Conservation (phyloP, 2,888 invertebrate species). For the Meghimatium bilineatum region DNA sequence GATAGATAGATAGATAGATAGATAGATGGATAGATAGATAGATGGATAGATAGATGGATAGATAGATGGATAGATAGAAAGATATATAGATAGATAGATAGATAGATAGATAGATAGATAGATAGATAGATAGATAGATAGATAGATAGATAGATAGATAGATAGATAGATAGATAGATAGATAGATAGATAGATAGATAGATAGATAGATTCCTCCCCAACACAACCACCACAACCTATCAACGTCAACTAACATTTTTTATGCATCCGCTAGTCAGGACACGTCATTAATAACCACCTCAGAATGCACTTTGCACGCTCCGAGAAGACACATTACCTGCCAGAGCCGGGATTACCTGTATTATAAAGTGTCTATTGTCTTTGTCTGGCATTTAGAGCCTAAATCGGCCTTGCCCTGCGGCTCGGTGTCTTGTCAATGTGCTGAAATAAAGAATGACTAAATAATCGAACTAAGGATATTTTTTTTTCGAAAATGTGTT, state of each 20-base stretch:
- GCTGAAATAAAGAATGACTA: background rate
- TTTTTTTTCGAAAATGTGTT: background rate
- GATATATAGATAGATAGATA: background rate
- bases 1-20: background rate
- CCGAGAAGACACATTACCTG: background rate
- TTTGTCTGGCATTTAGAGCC: background rate
- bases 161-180: no score
- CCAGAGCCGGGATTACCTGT: background rate
- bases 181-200: no score
- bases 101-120: background rate
- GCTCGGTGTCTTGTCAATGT: background rate
- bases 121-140: no score
- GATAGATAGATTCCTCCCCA: no score
- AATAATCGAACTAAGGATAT: background rate
- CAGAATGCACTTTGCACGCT: background rate
- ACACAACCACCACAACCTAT: background rate
- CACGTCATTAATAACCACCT: background rate
- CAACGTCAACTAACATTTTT: background rate
- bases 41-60: background rate
- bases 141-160: no score
- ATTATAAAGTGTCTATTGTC: constrained; percentile 22
- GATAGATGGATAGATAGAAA: background rate
- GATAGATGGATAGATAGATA: background rate
- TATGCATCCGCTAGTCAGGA: background rate
- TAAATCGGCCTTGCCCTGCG: background rate